Evolutionary conservation across 2,113 vertebrate species (phyloP).

Genomic region (Aphyosemion australe): DNA sequence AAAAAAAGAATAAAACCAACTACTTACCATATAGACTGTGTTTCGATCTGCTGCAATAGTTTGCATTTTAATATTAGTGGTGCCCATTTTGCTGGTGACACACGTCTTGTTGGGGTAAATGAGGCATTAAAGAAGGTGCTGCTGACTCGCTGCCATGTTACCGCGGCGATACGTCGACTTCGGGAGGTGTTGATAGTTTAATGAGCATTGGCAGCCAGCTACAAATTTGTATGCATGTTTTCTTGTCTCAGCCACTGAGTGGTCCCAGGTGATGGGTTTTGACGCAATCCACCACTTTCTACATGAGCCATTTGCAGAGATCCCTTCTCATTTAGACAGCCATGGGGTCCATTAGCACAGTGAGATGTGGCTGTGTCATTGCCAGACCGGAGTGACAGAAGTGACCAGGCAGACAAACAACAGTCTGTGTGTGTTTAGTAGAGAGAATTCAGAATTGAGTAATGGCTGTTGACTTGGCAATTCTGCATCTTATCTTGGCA

Average conservation of each 20-base stretch:
- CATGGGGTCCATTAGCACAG: constrained; percentile 52
- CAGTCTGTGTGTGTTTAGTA: not conserved
- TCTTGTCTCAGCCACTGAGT: constrained; percentile 27
- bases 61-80: constrained; percentile 43
- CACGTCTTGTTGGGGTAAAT: constrained; percentile 45
- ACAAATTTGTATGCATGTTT: constrained; percentile 17
- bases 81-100: constrained; percentile 23
- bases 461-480: constrained; percentile 3
- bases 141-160: constrained; percentile 23
- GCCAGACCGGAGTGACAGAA: not conserved
- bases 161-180: constrained; percentile 25
- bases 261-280: constrained; percentile 35
- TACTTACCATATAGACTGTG: constrained; percentile 10
- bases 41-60: constrained; percentile 3
- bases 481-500: not conserved
- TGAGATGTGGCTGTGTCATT: constrained; percentile 13
- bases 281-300: constrained; percentile 17
- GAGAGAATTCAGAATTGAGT: constrained; percentile 2
- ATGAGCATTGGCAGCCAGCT: constrained; percentile 41
- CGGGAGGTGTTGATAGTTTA: constrained; percentile 46
- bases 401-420: constrained; percentile 2
- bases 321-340: constrained; percentile 48
- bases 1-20: not conserved
- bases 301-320: constrained; percentile 48
- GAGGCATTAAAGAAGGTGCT: constrained; percentile 33